A percentile compares a stretch with the other conserved stretches of the same genome.
Evolutionary conservation across 2,113 vertebrate genomes (phyloP).

Genomic region (Coreoperca whiteheadi): DNA sequence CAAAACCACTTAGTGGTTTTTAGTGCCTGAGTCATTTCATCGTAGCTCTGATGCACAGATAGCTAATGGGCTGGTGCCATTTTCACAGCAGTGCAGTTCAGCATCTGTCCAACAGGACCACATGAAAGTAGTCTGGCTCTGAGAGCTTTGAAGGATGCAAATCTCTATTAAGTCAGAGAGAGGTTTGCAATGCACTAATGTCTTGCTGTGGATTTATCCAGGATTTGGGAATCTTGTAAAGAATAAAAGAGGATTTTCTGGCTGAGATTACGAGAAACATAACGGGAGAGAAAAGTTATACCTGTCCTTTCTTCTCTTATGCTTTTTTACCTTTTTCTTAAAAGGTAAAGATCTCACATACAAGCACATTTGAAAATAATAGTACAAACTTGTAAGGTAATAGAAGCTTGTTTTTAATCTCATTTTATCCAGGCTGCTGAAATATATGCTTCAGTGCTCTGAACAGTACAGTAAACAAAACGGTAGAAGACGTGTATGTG

Average conservation of each 20-base stretch:
- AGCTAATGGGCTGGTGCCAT: not conserved
- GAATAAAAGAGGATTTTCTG: conserved; percentile 51
- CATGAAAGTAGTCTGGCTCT: conserved; percentile 13
- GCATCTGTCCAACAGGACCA: conserved; percentile 7
- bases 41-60: not conserved
- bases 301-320: conserved; percentile 26
- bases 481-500: not conserved
- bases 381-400: not conserved
- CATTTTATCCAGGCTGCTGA: not conserved
- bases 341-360: not conserved
- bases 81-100: not conserved
- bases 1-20: not conserved
- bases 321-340: not conserved
- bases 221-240: conserved; percentile 63
- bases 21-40: not conserved
- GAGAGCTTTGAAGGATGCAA: conserved; percentile 42
- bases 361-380: too few relatives aligned
- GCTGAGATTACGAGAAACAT: conserved; percentile 44
- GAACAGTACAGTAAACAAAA: not conserved
- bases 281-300: conserved; percentile 2
- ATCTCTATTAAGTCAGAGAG: conserved; percentile 46
- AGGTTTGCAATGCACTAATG: conserved; percentile 12
- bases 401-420: not conserved
- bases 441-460: not conserved
- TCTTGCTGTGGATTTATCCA: conserved; percentile 40